Conservation (phyloP, 2,797 vertebrate genomes). For the Babyrousa celebensis region DNA sequence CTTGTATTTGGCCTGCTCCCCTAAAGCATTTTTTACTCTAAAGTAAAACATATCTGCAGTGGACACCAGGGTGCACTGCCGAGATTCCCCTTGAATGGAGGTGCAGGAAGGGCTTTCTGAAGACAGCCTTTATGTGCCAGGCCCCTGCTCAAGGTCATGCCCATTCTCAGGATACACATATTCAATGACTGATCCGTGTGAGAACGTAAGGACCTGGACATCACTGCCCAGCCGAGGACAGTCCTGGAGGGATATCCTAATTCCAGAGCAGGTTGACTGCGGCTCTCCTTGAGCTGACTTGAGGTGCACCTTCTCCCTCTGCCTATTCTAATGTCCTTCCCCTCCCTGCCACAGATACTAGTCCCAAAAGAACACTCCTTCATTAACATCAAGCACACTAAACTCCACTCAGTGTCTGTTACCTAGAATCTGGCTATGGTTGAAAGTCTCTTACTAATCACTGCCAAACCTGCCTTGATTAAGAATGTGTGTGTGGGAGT, state of each 20-base stretch:
- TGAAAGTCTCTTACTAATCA: constrained; percentile 51
- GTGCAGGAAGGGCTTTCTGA: neutral
- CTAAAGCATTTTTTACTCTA: neutral
- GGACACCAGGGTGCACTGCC: neutral
- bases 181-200: neutral
- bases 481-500: neutral
- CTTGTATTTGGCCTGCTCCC: neutral
- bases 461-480: constrained; percentile 4
- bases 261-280: neutral
- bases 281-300: neutral
- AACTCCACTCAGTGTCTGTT: neutral
- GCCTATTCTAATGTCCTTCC: neutral
- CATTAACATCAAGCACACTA: neutral
- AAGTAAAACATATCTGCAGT: neutral
- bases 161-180: neutral
- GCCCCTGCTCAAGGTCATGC: neutral
- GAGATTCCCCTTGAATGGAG: neutral
- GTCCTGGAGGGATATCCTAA: neutral
- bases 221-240: neutral
- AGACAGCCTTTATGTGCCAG: neutral
- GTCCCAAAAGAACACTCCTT: neutral
- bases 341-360: neutral
- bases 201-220: neutral
- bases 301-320: neutral
- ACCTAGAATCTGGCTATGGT: neutral